phyloP scores from a whole-genome alignment of 2,797 vertebrate species.

The Cheirogaleus major region DNA sequence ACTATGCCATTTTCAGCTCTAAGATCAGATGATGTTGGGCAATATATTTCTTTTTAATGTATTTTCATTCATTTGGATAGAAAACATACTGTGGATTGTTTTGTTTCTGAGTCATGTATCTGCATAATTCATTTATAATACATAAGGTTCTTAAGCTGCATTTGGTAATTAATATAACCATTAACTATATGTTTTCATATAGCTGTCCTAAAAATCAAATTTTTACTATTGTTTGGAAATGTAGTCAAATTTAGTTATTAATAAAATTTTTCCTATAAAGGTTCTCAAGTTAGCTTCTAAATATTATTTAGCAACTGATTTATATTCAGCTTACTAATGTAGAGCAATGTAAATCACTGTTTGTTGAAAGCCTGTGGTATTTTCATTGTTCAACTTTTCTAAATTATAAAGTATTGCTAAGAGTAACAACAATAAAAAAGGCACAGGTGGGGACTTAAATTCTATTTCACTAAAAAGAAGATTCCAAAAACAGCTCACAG shows the following conservation, averaged over 20 bases:
- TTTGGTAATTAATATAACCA: conserved; percentile 7
- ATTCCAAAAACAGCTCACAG: conserved; percentile 40
- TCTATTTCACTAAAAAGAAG: conserved; percentile 47
- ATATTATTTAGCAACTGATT: conserved; percentile 41
- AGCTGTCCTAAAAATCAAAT: background rate
- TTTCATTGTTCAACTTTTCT: conserved; percentile 45
- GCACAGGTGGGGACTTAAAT: background rate
- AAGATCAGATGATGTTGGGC: background rate
- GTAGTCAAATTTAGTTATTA: background rate
- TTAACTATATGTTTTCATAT: background rate
- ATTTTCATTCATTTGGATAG: background rate
- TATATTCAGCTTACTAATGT: conserved; percentile 33
- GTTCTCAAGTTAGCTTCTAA: conserved; percentile 41
- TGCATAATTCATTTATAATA: background rate
- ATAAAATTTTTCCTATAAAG: background rate
- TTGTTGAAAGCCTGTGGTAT: background rate
- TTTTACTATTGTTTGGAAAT: background rate
- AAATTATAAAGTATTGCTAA: conserved; percentile 52
- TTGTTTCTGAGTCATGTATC: conserved; percentile 10
- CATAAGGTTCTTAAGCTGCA: background rate
- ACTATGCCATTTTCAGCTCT: background rate
- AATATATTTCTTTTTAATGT: background rate
- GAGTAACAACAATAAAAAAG: conserved; percentile 31
- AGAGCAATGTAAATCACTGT: background rate
- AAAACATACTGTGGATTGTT: conserved; percentile 9